phyloP scores from a whole-genome alignment of 2,113 vertebrate genomes.

The Leptobrachium ailaonicum region DNA sequence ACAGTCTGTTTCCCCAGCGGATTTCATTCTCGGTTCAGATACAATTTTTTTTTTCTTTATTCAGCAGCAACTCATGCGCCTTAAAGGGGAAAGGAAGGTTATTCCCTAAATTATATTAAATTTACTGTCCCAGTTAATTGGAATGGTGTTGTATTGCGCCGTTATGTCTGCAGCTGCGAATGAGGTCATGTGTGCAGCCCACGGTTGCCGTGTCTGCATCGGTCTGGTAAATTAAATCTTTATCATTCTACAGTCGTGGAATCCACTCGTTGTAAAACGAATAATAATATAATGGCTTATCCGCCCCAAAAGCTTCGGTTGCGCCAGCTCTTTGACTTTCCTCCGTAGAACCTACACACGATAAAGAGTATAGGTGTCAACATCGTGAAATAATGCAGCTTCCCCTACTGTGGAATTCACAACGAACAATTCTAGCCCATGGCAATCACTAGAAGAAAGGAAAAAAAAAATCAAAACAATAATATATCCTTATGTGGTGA shows the following conservation, averaged over 20 bases:
- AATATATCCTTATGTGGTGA: not conserved
- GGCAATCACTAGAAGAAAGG: too few species aligned
- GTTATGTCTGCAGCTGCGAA: conserved; percentile 35
- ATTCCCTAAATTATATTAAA: conserved; percentile 40
- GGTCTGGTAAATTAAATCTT: too few species aligned
- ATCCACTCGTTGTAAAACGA: not conserved
- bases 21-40: conserved; percentile 43
- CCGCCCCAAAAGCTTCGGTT: too few species aligned
- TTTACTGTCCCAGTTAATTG: conserved; percentile 39
- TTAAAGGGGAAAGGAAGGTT: conserved; percentile 50
- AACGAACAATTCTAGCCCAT: too few species aligned
- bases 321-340: too few species aligned
- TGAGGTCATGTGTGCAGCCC: conserved; percentile 13
- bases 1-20: conserved; percentile 47
- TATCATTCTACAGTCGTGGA: too few species aligned
- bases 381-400: too few species aligned
- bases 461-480: too few species aligned
- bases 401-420: too few species aligned
- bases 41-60: conserved; percentile 45
- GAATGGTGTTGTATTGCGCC: conserved; percentile 29
- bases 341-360: too few species aligned
- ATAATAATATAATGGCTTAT: not conserved
- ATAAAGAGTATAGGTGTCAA: too few species aligned
- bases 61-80: conserved; percentile 32
- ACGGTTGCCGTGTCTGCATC: not conserved